These are phyloP conservation scores for Diprion similis DNA, from an alignment of 1,140 invertebrate species.

Conservation along the genomic window DNA sequence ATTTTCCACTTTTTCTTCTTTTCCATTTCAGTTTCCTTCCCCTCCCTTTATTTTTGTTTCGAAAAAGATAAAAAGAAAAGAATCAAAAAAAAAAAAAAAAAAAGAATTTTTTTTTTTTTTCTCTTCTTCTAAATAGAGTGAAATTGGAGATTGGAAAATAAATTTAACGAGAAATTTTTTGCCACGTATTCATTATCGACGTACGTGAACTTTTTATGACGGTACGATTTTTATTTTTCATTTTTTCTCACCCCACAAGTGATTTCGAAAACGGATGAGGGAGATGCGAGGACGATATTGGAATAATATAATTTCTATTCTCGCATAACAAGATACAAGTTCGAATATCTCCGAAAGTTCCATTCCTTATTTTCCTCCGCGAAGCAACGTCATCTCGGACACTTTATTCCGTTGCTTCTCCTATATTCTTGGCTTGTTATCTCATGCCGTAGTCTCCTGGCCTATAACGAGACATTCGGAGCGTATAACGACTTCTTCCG, in stretches of 20 bases:
- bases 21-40: neutral
- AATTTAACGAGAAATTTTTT: too few species aligned
- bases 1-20: neutral
- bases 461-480: neutral
- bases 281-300: neutral
- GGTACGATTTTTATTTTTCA: too few species aligned
- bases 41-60: too few species aligned
- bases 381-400: neutral
- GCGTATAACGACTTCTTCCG: neutral
- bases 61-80: too few species aligned
- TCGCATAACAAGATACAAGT: slow-evolving; percentile 1
- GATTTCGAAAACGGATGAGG: neutral
- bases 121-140: too few species aligned
- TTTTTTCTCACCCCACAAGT: too few species aligned
- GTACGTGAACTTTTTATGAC: too few species aligned
- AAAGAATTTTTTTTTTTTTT: too few species aligned
- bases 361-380: neutral
- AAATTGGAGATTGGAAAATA: too few species aligned
- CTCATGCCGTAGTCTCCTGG: neutral
- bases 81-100: too few species aligned
- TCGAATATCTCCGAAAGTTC: neutral
- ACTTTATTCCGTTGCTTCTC: neutral
- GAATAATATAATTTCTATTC: neutral
- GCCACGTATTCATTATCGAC: too few species aligned
- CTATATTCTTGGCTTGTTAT: neutral